Evolutionary conservation across 2,113 vertebrate genomes (phyloP), one percentile per base, ranked within the genome.

Genomic region (Ploceus nigricollis): DNA sequence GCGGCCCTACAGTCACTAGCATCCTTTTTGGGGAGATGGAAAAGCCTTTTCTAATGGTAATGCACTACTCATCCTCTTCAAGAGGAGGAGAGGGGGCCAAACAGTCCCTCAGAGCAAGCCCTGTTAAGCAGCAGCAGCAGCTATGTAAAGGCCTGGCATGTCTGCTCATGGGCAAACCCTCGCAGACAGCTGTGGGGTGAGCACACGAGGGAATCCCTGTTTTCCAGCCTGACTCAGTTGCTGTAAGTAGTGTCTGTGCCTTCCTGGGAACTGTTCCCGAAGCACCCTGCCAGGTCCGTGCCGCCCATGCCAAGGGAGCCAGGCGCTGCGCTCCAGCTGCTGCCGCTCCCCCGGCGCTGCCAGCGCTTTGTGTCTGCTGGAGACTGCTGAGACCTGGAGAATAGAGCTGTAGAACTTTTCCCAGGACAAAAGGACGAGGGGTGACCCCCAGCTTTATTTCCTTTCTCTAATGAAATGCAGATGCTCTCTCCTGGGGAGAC

Each of bases 381-480:
- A 89, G 77, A 31, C 80, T 78, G 51, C 79, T 35, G 61, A 50
- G 54, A 82, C 54, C 25, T 54, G n/a, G 30, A 31, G 64, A 68
- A 60, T 2, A 50, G 56, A 66, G 47, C 66, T 65, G 64, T 39
- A 40, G 68, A 42, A 71, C 64, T 69, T 61, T 68, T 40, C 33
- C 15, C 53, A 30, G 57, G 68, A 92, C 79, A 83, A 56, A 89
- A 91, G 92, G 68, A 39, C 0, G 0, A 76, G 58, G 35, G 61
- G 47, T 90, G 45, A 77, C 71, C 68, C 40, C 47, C 54, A 56
- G 54, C 44, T 76, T 71, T 53, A 71, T 73, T 96, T 91, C 61
- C 63, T 86, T 89, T n/a, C 56, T 66, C 79, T 93, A 51, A 85
- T 87, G 75, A 91, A 91, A 88, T 86, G 68, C 68, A 94, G 92